Evolutionary conservation across 2,888 invertebrate species (phyloP).

Genomic region (Resseliella maxima): DNA sequence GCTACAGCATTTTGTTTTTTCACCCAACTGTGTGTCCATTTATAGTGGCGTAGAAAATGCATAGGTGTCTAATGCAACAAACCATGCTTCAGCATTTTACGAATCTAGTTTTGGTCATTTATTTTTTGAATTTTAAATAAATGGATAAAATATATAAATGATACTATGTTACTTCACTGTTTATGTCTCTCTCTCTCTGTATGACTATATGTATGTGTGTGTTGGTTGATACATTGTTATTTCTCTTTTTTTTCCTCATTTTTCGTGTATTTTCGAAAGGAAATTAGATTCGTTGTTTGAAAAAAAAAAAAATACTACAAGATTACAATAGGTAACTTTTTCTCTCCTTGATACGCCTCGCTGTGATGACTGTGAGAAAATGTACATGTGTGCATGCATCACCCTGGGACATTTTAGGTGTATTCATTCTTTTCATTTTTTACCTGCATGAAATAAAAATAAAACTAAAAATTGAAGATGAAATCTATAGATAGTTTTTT

Average conservation of each 20-base stretch:
- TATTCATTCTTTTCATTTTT: background rate
- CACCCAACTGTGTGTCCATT: background rate
- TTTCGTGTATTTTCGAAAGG: conserved; percentile 40
- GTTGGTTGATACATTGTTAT: conserved; percentile 38
- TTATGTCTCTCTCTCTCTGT: too few relatives aligned
- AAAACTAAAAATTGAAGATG: too few relatives aligned
- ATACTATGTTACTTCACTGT: background rate
- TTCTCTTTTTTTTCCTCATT: background rate
- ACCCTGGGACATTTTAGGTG: background rate
- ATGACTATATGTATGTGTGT: too few relatives aligned
- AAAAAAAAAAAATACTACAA: background rate
- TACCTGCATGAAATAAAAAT: background rate
- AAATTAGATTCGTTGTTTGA: conserved; percentile 45
- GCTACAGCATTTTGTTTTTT: background rate
- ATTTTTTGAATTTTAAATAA: background rate
- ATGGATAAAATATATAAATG: background rate
- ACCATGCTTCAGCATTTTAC: conserved; percentile 20
- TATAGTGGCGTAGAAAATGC: background rate
- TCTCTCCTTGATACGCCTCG: background rate
- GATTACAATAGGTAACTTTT: conserved; percentile 46
- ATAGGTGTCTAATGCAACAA: conserved; percentile 42
- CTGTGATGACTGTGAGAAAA: conserved; percentile 53
- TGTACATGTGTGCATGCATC: conserved; percentile 25
- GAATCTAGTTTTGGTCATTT: conserved; percentile 45
- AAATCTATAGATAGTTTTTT: conserved; percentile 11